phyloP scores from a whole-genome alignment of 2,113 vertebrate genomes.

The Vimba vimba region DNA sequence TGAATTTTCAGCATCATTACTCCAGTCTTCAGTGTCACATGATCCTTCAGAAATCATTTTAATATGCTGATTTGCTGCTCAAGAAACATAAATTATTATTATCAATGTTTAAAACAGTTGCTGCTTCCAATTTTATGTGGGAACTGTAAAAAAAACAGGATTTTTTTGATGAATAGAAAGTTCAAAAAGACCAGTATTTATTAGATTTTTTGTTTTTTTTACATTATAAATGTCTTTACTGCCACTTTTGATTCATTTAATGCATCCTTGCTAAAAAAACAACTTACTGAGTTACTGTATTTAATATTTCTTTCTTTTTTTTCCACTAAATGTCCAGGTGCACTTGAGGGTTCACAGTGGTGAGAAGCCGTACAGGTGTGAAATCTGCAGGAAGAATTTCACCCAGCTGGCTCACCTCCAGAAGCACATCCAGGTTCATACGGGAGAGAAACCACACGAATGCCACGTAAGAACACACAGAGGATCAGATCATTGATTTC shows the following conservation, averaged over 20 bases:
- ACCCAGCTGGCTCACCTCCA: constrained; percentile 96
- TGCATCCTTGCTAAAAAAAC: neutral
- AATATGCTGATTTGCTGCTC: neutral
- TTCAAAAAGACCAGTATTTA: too few species aligned
- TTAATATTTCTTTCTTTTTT: neutral
- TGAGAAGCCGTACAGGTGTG: constrained; percentile 92
- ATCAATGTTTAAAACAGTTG: too few species aligned
- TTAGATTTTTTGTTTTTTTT: neutral
- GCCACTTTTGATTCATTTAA: neutral
- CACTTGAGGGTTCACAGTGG: constrained; percentile 96
- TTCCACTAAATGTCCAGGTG: constrained; percentile 74
- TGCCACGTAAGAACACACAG: constrained; percentile 81
- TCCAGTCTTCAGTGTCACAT: neutral
- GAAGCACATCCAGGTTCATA: constrained; percentile 97
- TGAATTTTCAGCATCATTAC: neutral
- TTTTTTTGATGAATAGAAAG: too few species aligned
- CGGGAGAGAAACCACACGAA: constrained; percentile 93
- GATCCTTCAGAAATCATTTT: neutral
- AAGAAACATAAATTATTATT: neutral
- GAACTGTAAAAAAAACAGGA: too few species aligned
- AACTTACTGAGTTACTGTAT: too few species aligned
- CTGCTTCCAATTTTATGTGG: too few species aligned
- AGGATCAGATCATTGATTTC: neutral
- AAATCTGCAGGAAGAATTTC: constrained; percentile 93
- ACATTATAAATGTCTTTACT: neutral